Base-by-base conservation (phyloP, 2,797 vertebrate species). In the Labeo calbasu region DNA sequence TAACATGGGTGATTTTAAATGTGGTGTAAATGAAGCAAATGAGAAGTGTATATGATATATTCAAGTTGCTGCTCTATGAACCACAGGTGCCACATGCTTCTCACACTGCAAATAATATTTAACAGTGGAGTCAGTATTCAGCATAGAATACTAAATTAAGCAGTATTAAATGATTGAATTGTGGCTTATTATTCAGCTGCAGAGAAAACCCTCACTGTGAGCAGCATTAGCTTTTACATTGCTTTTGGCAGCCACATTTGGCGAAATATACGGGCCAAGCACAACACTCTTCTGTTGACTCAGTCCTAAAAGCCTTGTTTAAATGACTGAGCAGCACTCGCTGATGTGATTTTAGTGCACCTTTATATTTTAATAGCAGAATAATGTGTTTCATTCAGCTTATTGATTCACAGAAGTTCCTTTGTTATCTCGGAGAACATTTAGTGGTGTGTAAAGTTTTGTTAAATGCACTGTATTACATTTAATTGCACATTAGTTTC, bases 281-380 rank as follows among this genome's bases (percentile, higher is more conserved):
- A 77, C 40, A 77, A 83, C 40, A 70, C 43, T 28, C 40, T 61
- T 77, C 40, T 59, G 75, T 83, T 83, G 73, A 77, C 40, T 59
- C 66, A n/a, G 23, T 83, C 63, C 73, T 77, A 53, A 76, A 69
- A 77, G 73, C 40, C 82, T 69, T 77, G 82, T 83, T 83, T 77
- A n/a, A 83, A 77, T 55, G 72, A 55, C 32, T 59, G 36, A 77
- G 23, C 61, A 77, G 36, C 63, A 32, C 73, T 70, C 50, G 19
- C 17, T 69, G 51, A 69, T 83, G 51, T 57, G 65, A 32, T 69
- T 83, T 83, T 28, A 77, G 48, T 77, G 48, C 32, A 68, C 61
- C 9, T 36, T 77, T 77, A 77, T 59, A 19, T 59, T 83, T 83
- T 70, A 83, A 77, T 48, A 77, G 61, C 73, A 48, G 50, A 69